A percentile compares a stretch with the other conserved stretches of the same genome.
phyloP scores from a whole-genome alignment of 2,888 invertebrate species.

The Ormyrus pomaceus region DNA sequence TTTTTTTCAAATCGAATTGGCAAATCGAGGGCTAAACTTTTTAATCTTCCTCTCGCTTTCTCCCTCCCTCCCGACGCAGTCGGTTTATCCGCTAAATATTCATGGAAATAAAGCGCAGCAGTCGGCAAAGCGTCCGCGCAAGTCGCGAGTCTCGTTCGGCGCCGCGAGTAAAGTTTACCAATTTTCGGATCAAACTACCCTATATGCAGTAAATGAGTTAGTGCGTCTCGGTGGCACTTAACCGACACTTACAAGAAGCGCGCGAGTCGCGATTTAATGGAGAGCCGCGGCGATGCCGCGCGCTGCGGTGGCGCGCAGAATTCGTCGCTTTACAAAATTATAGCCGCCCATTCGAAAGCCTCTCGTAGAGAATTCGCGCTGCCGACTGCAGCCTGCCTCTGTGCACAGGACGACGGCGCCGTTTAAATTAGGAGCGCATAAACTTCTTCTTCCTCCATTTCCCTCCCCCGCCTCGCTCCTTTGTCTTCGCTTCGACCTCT shows the following conservation, averaged over 20 bases:
- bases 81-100: conserved; percentile 35
- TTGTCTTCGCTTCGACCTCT: too few species aligned
- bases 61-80: neutral
- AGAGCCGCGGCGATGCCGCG: neutral
- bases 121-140: too few species aligned
- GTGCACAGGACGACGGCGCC: neutral
- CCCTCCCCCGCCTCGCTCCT: too few species aligned
- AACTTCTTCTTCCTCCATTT: conserved; percentile 13
- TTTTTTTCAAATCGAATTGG: neutral
- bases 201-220: conserved; percentile 50
- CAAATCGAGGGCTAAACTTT: neutral
- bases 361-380: conserved; percentile 20
- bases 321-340: conserved; percentile 48
- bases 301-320: neutral
- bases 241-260: conserved; percentile 7
- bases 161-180: conserved; percentile 42
- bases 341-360: conserved; percentile 39
- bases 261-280: conserved; percentile 38
- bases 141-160: too few species aligned
- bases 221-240: conserved; percentile 28
- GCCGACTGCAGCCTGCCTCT: too few species aligned
- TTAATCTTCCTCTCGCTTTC: neutral
- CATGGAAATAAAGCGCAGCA: conserved; percentile 21
- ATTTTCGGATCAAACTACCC: conserved; percentile 50
- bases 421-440: conserved; percentile 45